These are phyloP conservation scores for Perithous albicinctus DNA, from an alignment of 2,888 invertebrate species.

Conservation along the genomic window DNA sequence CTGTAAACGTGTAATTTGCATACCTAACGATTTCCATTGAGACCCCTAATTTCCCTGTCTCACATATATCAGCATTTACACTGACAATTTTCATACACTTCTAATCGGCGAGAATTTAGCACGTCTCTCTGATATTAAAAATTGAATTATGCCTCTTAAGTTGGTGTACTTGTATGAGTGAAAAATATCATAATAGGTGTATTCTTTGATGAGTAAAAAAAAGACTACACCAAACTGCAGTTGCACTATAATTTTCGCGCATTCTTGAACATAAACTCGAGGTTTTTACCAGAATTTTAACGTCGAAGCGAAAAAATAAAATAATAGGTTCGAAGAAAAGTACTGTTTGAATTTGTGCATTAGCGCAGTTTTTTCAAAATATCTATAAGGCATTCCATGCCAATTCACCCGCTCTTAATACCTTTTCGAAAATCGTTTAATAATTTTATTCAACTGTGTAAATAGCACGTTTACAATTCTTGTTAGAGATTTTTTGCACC, in stretches of 20 bases:
- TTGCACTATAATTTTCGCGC: neutral
- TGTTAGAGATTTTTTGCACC: too few relatives aligned
- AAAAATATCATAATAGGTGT: neutral
- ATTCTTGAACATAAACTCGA: neutral
- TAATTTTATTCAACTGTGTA: too few relatives aligned
- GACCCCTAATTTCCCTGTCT: constrained; percentile 18
- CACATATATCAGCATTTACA: neutral
- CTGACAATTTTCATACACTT: constrained; percentile 9
- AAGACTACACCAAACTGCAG: neutral
- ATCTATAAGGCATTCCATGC: too few relatives aligned
- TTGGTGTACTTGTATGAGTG: neutral
- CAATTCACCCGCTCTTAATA: too few relatives aligned
- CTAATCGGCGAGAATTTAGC: neutral
- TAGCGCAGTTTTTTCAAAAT: neutral
- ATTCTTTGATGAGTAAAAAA: neutral
- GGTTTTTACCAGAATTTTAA: neutral
- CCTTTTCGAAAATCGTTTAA: too few relatives aligned
- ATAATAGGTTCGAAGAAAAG: neutral
- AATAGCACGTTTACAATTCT: too few relatives aligned
- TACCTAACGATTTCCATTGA: constrained; percentile 14
- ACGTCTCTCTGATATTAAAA: neutral
- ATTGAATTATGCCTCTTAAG: neutral
- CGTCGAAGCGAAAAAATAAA: neutral
- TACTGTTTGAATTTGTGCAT: neutral
- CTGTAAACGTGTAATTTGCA: constrained; percentile 3